phyloP scores from a whole-genome alignment of 53 echinoderm and acorn worm species.

The Hippasteria phrygiana region DNA sequence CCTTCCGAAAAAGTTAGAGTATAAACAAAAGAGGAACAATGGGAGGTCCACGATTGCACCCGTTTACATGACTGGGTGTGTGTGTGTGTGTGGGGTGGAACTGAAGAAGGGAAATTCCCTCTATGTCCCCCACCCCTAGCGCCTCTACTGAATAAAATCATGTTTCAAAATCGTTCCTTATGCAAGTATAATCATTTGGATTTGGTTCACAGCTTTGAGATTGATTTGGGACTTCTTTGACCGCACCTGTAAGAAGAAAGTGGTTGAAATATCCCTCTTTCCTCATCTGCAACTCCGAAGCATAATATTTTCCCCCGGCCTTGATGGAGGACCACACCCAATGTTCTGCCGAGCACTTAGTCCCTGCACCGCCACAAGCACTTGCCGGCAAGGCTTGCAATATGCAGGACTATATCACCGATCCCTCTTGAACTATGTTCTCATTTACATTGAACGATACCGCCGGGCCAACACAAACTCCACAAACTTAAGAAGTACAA shows the following conservation, averaged over 20 bases:
- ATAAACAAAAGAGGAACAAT: neutral
- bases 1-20: too few relatives aligned
- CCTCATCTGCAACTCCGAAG: too few relatives aligned
- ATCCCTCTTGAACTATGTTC: constrained; percentile 16
- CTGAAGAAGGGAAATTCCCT: neutral
- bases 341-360: constrained; percentile 32
- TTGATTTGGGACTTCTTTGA: too few relatives aligned
- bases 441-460: constrained; percentile 28
- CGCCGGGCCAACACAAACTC: constrained; percentile 44
- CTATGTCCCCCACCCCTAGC: neutral
- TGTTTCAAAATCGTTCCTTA: too few relatives aligned
- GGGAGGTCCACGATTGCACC: neutral
- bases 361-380: neutral
- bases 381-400: neutral
- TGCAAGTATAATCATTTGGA: too few relatives aligned
- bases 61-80: neutral
- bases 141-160: too few relatives aligned
- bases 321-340: too few relatives aligned
- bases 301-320: too few relatives aligned
- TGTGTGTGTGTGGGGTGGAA: neutral
- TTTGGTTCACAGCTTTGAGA: too few relatives aligned
- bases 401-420: neutral
- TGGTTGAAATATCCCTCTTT: too few relatives aligned
- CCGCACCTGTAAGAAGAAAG: too few relatives aligned
- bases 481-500: constrained; percentile 10